These are phyloP conservation scores for Halictus ligatus DNA, from an alignment of 2,888 invertebrate genomes.

Conservation along the genomic window DNA sequence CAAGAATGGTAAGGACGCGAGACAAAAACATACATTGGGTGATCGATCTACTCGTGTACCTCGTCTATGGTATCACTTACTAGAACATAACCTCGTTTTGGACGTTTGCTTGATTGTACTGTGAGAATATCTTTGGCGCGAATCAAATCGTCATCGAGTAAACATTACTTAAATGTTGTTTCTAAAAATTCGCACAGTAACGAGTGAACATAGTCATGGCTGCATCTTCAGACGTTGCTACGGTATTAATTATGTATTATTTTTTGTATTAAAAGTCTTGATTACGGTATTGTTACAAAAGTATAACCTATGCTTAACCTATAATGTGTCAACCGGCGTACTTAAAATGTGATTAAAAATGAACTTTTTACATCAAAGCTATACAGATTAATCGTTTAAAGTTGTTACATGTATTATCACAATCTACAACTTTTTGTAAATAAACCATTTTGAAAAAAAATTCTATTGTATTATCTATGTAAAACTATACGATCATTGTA, in stretches of 20 bases:
- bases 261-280: constrained; percentile 21
- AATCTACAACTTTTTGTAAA: constrained; percentile 30
- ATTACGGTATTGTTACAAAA: neutral
- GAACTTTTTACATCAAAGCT: neutral
- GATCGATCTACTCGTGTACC: too few species aligned
- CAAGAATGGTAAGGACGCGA: too few species aligned
- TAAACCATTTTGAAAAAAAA: constrained; percentile 29
- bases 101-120: neutral
- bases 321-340: constrained; percentile 19
- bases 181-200: constrained; percentile 21
- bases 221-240: constrained; percentile 78
- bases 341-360: constrained; percentile 1
- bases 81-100: neutral
- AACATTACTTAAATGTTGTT: constrained; percentile 49
- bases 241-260: constrained; percentile 71
- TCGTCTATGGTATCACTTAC: too few species aligned
- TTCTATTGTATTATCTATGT: constrained; percentile 13
- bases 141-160: constrained; percentile 14
- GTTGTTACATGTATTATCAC: neutral
- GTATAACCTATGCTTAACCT: constrained; percentile 40
- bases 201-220: constrained; percentile 71
- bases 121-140: constrained; percentile 24
- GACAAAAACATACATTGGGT: too few species aligned
- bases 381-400: neutral
- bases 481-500: neutral